These are phyloP conservation scores for Seriola quinqueradiata DNA, from an alignment of 2,113 vertebrate species.

Conservation along the genomic window DNA sequence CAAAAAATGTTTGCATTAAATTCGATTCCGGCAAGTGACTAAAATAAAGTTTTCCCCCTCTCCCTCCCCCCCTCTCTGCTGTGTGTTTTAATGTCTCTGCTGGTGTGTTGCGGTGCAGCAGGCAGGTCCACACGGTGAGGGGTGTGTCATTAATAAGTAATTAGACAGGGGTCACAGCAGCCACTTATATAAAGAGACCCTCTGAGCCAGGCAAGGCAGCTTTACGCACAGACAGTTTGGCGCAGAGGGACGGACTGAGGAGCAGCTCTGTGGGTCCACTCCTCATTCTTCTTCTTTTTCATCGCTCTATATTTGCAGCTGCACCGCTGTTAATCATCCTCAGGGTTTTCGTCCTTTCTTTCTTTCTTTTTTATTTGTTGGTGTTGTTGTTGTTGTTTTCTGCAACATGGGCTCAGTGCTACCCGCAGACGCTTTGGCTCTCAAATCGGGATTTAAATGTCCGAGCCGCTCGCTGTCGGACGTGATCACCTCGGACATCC, in stretches of 20 bases:
- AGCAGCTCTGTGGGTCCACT: slow-evolving; percentile 27
- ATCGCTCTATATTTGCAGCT: not conserved
- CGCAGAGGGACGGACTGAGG: slow-evolving; percentile 65
- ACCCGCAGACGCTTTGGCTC: slow-evolving; percentile 91
- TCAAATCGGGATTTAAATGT: slow-evolving; percentile 92
- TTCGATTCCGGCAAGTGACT: not conserved
- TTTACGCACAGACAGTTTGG: slow-evolving; percentile 59
- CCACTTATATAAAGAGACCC: slow-evolving; percentile 91
- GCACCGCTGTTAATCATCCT: not conserved
- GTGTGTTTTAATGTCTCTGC: slow-evolving; percentile 11
- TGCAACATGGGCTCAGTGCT: slow-evolving; percentile 93
- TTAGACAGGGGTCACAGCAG: slow-evolving; percentile 91
- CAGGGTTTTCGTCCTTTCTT: not conserved
- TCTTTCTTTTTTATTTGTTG: not conserved
- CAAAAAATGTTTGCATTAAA: not conserved
- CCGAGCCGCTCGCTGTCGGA: slow-evolving; percentile 91
- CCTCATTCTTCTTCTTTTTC: not conserved
- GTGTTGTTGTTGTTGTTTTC: not conserved
- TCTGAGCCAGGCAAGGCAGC: slow-evolving; percentile 66
- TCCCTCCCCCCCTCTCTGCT: not conserved
- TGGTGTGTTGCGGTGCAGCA: slow-evolving; percentile 55
- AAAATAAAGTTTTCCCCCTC: slow-evolving; percentile 40
- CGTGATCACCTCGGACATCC: slow-evolving; percentile 97
- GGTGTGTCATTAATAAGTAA: slow-evolving; percentile 98
- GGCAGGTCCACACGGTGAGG: slow-evolving; percentile 89